Evolutionary conservation across 1,140 invertebrate genomes (phyloP).

Genomic region (Drosophila sp.): DNA sequence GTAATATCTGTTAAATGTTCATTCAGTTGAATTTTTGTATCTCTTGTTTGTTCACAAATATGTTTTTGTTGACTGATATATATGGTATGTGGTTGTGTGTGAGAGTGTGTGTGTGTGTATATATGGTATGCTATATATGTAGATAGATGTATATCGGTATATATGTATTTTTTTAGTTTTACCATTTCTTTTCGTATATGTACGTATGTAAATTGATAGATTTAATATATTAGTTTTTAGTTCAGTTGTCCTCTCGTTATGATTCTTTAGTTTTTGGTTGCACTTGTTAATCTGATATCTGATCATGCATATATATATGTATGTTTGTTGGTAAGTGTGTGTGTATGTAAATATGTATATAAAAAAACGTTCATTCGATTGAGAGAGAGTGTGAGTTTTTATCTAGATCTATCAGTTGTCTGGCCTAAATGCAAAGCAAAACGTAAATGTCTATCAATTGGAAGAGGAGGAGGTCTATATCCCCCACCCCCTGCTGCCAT

Average conservation of each 20-base stretch:
- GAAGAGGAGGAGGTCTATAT: background rate
- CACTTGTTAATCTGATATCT: constrained; percentile 19
- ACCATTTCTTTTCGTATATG: constrained; percentile 33
- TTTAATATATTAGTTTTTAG: constrained; percentile 32
- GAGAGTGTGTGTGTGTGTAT: constrained; percentile 16
- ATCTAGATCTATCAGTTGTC: constrained; percentile 10
- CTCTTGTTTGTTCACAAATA: constrained; percentile 59
- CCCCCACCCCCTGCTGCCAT: constrained; percentile 2
- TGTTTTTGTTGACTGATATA: constrained; percentile 65
- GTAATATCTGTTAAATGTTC: constrained; percentile 54
- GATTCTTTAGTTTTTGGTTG: background rate
- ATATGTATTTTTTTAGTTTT: constrained; percentile 29
- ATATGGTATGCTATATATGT: constrained; percentile 44
- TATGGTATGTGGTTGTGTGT: constrained; percentile 32
- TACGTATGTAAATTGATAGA: constrained; percentile 41
- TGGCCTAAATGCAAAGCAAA: constrained; percentile 51
- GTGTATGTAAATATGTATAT: constrained; percentile 40
- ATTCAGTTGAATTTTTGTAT: constrained; percentile 40
- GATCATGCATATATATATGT: constrained; percentile 25
- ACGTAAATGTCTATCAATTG: constrained; percentile 18
- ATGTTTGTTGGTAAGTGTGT: constrained; percentile 9
- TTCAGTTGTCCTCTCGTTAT: constrained; percentile 25
- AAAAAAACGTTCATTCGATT: constrained; percentile 49
- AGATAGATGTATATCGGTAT: constrained; percentile 47
- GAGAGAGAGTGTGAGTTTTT: background rate